Base-by-base conservation (phyloP, 2,797 vertebrate genomes). In the Toxotes lorentzi region DNA sequence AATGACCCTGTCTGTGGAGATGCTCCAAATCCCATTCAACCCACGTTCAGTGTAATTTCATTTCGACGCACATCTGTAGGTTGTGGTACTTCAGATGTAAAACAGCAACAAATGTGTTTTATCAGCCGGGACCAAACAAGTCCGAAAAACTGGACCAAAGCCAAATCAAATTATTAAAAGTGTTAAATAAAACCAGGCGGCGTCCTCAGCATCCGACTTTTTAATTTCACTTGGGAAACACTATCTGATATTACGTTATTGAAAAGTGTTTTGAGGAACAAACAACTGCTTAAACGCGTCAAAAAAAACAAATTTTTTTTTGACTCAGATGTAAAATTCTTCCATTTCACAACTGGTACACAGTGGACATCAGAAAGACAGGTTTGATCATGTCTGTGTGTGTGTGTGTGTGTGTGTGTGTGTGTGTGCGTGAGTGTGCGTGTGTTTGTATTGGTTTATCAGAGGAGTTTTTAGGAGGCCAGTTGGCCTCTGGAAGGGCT, bases 401-500 rank as follows among this genome's bases (percentile, higher is more conserved):
- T 88, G 64, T 86, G 59, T 91, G 90, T 80, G 59, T 66, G 51
- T 59, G 56, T 62, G 35, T 67, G 70, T 73, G 61, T 88, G 64
- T 86, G 61, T 91, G 90, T 80, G 73, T 57, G 30, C 56, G 56
- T 67, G 59, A 62, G 51, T 63, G 56, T 62, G 35, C 60, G 70
- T 73, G 61, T 88, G 64, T 86, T 64, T 91, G 90, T 80, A 38
- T 85, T 87, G 82, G 70, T 86, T 76, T 91, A 83, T 89, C 78
- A 80, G 74, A 82, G 85, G 82, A 90, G 87, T 83, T 89, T 90
- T 88, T 61, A 72, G 76, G 83, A 89, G 82, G 85, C 62, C 85
- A 65, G 41, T 85, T 84, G 73, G 86, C 63, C 50, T 83, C 70
- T 21, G 77, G 74, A 82, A 71, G 68, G 79, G 47, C 21, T 63